Conservation (phyloP, 1,140 invertebrate species). For the Berghia stephanieae region DNA sequence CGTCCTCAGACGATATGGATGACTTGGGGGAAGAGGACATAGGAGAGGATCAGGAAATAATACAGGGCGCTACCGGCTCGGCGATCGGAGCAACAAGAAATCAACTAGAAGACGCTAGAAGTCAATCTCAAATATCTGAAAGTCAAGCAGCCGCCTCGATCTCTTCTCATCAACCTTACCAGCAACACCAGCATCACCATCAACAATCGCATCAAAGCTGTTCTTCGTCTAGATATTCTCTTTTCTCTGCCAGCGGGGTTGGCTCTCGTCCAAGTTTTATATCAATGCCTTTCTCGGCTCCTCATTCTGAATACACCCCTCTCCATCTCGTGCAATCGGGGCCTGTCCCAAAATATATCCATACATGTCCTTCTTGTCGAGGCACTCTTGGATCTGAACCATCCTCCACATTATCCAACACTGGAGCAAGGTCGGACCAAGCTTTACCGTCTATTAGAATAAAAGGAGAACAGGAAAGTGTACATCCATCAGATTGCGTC, state of each 20-base stretch:
- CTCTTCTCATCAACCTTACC: not conserved
- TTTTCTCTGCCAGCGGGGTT: not conserved
- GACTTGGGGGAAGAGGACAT: not conserved
- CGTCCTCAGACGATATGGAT: no score
- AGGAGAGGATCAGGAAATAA: not conserved
- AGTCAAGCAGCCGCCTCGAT: no score
- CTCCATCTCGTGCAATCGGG: constrained; percentile 4
- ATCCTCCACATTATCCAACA: constrained; percentile 38
- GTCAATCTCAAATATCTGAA: no score
- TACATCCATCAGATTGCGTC: not conserved
- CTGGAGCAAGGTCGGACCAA: constrained; percentile 20
- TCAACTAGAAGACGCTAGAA: no score
- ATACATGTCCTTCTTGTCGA: constrained; percentile 48
- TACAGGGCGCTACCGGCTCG: not conserved
- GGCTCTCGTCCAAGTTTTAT: constrained; percentile 25
- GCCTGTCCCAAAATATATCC: constrained; percentile 14
- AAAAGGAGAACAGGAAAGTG: no score
- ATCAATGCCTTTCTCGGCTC: constrained; percentile 17
- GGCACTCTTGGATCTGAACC: constrained; percentile 44
- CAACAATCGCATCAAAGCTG: not conserved
- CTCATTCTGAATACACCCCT: constrained; percentile 17
- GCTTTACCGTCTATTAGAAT: no score
- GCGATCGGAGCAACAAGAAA: no score
- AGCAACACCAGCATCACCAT: constrained; percentile 1
- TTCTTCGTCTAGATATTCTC: not conserved